A percentile compares a stretch with the other conserved stretches of the same genome.
These are phyloP conservation scores for Xiphophorus birchmanni DNA, from an alignment of 2,797 vertebrate genomes.

Conservation along the genomic window DNA sequence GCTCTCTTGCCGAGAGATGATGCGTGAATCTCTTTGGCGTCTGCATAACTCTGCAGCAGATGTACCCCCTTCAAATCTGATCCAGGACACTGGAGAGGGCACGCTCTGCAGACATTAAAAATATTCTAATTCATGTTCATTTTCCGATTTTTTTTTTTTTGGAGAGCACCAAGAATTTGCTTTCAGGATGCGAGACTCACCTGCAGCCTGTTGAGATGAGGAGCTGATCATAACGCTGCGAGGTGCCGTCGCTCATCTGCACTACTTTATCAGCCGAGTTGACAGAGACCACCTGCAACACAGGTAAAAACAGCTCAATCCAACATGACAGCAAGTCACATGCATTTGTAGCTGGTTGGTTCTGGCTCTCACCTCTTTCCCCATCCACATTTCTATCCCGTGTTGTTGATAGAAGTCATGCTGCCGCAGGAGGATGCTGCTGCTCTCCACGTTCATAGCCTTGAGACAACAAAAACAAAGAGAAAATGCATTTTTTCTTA, in stretches of 20 bases:
- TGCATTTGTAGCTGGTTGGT: background rate
- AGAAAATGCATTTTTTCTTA: background rate
- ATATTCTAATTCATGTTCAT: background rate
- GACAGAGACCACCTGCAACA: conserved; percentile 80
- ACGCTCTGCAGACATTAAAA: conserved; percentile 72
- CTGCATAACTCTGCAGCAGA: conserved; percentile 79
- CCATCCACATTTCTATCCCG: conserved; percentile 83
- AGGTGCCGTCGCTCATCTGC: conserved; percentile 75
- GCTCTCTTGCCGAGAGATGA: conserved; percentile 73
- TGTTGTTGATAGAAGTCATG: conserved; percentile 80
- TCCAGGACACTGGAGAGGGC: conserved; percentile 79
- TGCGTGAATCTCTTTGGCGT: conserved; percentile 81
- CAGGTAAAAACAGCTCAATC: background rate
- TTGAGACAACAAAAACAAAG: conserved; percentile 27
- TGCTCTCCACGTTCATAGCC: conserved; percentile 78
- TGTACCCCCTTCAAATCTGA: conserved; percentile 82
- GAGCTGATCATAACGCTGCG: conserved; percentile 83
- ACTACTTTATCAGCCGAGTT: conserved; percentile 77
- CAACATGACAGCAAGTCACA: background rate
- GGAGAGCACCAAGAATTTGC: background rate
- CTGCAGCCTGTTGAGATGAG: conserved; percentile 89
- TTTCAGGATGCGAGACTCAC: conserved; percentile 57
- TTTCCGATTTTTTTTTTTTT: background rate
- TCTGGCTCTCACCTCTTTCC: conserved; percentile 82
- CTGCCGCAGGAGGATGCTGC: conserved; percentile 80